Percentiles rank a stretch among this genome's conserved stretches.
Conservation (phyloP, 2,797 vertebrate species). For the Philypnodon macrostomus region DNA sequence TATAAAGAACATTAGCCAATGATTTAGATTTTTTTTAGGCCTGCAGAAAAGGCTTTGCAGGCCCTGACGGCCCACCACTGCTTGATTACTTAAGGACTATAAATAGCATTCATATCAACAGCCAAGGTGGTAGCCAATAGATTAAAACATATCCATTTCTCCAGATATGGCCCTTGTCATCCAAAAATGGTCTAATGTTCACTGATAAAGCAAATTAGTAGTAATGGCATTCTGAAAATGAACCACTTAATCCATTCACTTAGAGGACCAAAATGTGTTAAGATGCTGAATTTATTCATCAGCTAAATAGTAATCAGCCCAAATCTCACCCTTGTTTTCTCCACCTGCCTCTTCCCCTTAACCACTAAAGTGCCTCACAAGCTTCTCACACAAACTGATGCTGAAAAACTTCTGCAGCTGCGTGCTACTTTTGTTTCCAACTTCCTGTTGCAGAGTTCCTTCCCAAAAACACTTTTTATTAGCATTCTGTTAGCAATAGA, state of each 20-base stretch:
- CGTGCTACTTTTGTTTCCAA: conserved; percentile 15
- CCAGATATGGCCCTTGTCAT: not conserved
- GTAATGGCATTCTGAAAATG: not conserved
- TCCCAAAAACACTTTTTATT: not conserved
- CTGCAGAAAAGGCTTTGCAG: too few relatives aligned
- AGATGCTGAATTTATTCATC: not conserved
- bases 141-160: not conserved
- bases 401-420: conserved; percentile 8
- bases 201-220: conserved; percentile 2
- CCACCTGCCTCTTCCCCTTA: not conserved
- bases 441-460: conserved; percentile 31
- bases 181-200: not conserved
- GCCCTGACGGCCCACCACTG: too few relatives aligned
- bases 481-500: not conserved
- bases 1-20: too few relatives aligned
- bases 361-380: not conserved
- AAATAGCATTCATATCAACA: too few relatives aligned
- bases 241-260: not conserved
- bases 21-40: too few relatives aligned
- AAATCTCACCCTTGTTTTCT: not conserved
- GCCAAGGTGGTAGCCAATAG: too few relatives aligned
- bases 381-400: conserved; percentile 20
- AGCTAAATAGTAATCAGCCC: too few relatives aligned
- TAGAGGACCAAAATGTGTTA: not conserved
- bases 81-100: too few relatives aligned